Evolutionary conservation across 2,797 vertebrate species (phyloP).

Genomic region (Hafferia zeledoni): DNA sequence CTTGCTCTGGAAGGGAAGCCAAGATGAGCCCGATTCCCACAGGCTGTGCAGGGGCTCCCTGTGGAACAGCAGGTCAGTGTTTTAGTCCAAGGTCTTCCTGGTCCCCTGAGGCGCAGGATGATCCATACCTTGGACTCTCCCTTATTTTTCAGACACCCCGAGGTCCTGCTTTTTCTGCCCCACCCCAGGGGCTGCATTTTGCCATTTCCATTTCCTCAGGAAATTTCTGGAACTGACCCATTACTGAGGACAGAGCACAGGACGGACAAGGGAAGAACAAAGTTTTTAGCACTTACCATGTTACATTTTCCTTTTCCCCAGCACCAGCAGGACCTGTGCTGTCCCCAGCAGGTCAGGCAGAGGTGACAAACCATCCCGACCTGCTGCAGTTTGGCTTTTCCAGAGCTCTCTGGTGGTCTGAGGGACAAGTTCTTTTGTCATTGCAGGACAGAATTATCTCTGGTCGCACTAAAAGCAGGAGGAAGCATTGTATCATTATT

Average conservation of each 20-base stretch:
- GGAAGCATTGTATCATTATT: not conserved
- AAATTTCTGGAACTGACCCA: not conserved
- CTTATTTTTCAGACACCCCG: not conserved
- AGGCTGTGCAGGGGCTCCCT: not conserved
- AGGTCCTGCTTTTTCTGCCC: not conserved
- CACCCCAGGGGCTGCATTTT: not conserved
- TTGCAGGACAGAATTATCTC: no score
- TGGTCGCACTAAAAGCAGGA: not conserved
- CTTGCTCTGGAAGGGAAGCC: not conserved
- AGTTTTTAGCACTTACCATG: no score
- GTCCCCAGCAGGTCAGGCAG: not conserved
- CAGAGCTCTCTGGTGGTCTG: not conserved
- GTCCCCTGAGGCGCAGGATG: not conserved
- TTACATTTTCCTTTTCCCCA: no score
- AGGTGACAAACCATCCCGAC: not conserved
- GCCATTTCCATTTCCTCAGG: not conserved
- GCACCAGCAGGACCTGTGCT: not conserved
- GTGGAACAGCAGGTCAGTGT: not conserved
- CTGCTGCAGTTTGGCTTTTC: not conserved
- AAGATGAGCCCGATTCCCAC: not conserved
- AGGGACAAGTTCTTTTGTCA: not conserved
- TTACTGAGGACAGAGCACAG: not conserved
- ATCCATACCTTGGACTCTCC: not conserved
- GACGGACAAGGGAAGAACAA: no score
- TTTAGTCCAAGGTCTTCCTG: not conserved